A percentile compares a stretch with the other conserved stretches of the same genome.
Evolutionary conservation across 2,113 vertebrate species (phyloP).

Genomic region (Zosterops hypoxanthus): DNA sequence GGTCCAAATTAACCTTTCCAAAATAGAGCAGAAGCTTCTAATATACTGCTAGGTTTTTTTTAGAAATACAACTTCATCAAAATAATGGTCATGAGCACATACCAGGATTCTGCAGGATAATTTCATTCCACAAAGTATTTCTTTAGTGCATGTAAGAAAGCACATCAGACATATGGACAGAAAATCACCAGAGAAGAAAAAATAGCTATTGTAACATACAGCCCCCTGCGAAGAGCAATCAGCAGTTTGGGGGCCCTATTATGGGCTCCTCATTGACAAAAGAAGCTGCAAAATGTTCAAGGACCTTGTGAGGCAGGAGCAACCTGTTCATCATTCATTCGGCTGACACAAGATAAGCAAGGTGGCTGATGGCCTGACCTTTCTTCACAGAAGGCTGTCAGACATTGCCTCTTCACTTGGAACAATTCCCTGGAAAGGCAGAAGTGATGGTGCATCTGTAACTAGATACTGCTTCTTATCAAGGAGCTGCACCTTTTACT

Average conservation of each 20-base stretch:
- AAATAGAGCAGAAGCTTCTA: background rate
- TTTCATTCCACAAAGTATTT: background rate
- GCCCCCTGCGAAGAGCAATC: background rate
- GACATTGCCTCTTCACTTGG: background rate
- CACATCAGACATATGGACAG: background rate
- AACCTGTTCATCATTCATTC: background rate
- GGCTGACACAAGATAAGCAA: background rate
- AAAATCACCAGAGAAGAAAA: background rate
- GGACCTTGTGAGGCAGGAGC: background rate
- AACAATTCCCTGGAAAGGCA: background rate
- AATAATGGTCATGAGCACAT: background rate
- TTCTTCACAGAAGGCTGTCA: background rate
- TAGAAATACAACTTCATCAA: background rate
- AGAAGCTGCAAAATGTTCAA: background rate
- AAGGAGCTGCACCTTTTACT: conserved; percentile 54
- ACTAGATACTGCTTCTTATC: conserved; percentile 32
- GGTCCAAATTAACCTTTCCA: background rate
- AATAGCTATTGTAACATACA: background rate
- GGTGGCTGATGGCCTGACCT: background rate
- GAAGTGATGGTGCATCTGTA: conserved; percentile 7
- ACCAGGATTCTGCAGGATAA: background rate
- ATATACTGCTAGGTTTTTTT: background rate
- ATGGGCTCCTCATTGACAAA: background rate
- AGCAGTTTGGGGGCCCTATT: background rate
- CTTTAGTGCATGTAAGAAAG: background rate